Conservation (phyloP, 1,140 invertebrate species). For the Proales similis region DNA sequence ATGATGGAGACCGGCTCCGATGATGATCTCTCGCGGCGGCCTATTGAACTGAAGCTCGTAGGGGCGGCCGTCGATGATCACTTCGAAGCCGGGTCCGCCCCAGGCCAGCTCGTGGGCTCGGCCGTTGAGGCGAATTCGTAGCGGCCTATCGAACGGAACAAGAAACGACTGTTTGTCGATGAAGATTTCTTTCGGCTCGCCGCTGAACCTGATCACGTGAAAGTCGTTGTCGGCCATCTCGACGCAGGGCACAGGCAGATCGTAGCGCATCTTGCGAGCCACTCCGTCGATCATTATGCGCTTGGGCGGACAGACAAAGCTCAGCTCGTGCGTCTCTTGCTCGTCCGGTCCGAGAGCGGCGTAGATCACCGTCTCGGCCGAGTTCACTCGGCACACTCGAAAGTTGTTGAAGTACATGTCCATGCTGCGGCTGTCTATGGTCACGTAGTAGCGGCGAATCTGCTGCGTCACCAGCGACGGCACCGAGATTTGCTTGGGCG, state of each 20-base stretch:
- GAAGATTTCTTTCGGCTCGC: conserved; percentile 80
- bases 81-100: conserved; percentile 76
- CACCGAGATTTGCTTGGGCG: conserved; percentile 25
- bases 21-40: conserved; percentile 21
- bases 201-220: conserved; percentile 72
- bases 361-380: neutral
- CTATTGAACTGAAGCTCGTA: conserved; percentile 37
- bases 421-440: conserved; percentile 24
- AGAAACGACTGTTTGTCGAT: conserved; percentile 68
- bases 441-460: conserved; percentile 10
- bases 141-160: conserved; percentile 71
- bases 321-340: conserved; percentile 20
- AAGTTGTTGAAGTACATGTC: conserved; percentile 37
- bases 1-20: conserved; percentile 15
- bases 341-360: conserved; percentile 20
- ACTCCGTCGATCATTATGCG: conserved; percentile 29
- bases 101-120: conserved; percentile 71
- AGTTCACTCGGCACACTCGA: conserved; percentile 19
- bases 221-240: conserved; percentile 51
- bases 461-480: conserved; percentile 1
- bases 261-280: conserved; percentile 28
- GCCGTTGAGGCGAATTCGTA: conserved; percentile 64
- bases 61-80: conserved; percentile 65
- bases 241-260: conserved; percentile 27
- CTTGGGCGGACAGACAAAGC: conserved; percentile 32